phyloP scores from a whole-genome alignment of 1,140 invertebrate species.

The Drosophila sproati region DNA sequence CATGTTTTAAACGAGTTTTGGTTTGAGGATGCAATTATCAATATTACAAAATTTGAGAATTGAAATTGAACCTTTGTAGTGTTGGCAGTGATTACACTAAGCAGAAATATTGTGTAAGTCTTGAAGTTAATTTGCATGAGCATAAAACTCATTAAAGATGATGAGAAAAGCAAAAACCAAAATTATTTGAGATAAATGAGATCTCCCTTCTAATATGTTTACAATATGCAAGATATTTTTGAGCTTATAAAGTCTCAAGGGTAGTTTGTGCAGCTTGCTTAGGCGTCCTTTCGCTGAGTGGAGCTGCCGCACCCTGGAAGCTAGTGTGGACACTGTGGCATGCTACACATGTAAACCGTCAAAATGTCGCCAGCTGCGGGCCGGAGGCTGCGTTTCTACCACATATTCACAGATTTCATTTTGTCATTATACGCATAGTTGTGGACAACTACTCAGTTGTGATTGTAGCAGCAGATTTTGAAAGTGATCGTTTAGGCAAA shows the following conservation, averaged over 20 bases:
- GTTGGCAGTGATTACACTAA: too few species aligned
- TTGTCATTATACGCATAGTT: slow-evolving; percentile 35
- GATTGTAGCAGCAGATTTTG: slow-evolving; percentile 26
- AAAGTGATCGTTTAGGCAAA: slow-evolving; percentile 45
- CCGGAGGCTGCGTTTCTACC: slow-evolving; percentile 23
- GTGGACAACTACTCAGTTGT: slow-evolving; percentile 15
- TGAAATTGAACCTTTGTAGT: not conserved
- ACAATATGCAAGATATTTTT: too few species aligned
- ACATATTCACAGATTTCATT: slow-evolving; percentile 26
- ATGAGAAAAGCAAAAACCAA: too few species aligned
- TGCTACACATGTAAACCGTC: slow-evolving; percentile 64
- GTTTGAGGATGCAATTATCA: not conserved
- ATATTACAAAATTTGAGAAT: not conserved
- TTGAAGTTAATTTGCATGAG: too few species aligned
- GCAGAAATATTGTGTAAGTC: too few species aligned
- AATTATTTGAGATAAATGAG: too few species aligned
- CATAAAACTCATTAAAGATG: too few species aligned
- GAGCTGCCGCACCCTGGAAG: not conserved
- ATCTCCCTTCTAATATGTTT: too few species aligned
- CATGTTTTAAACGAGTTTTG: not conserved
- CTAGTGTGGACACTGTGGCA: slow-evolving; percentile 5
- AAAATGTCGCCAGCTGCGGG: slow-evolving; percentile 49
- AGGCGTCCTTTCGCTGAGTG: not conserved
- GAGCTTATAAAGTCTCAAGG: too few species aligned
- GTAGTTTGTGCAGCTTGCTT: not conserved